Conservation (phyloP, 1,140 invertebrate genomes). For the Heliothis virescens region DNA sequence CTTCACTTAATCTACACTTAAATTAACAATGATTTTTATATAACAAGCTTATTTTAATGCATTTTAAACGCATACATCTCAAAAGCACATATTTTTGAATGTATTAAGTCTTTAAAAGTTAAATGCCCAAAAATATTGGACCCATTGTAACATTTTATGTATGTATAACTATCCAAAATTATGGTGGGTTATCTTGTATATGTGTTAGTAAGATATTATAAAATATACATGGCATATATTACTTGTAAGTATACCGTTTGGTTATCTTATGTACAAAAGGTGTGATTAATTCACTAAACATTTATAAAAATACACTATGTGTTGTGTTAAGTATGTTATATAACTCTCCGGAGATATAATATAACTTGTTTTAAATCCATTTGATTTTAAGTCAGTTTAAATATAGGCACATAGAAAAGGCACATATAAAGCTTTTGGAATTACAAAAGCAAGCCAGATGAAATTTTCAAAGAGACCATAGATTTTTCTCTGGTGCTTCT, state of each 20-base stretch:
- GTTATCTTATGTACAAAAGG: background rate
- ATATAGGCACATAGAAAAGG: slow-evolving; percentile 17
- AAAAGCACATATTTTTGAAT: background rate
- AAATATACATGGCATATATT: slow-evolving; percentile 28
- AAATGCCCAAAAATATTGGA: slow-evolving; percentile 38
- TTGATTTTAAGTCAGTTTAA: background rate
- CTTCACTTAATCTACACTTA: background rate
- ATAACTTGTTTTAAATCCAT: slow-evolving; percentile 10
- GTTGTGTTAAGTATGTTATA: background rate
- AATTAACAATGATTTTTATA: background rate
- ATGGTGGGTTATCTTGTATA: slow-evolving; percentile 26
- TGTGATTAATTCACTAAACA: background rate
- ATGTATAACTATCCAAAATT: slow-evolving; percentile 10
- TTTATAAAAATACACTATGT: background rate
- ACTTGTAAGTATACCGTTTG: slow-evolving; percentile 3
- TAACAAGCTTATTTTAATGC: background rate
- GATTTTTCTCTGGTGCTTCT: no score
- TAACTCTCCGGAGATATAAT: background rate
- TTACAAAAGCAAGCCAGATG: no score
- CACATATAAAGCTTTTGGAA: background rate
- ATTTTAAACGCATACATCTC: background rate
- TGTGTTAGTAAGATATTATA: background rate
- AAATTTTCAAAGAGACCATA: no score
- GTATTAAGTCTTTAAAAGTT: background rate
- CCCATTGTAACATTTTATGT: slow-evolving; percentile 11